A percentile compares a stretch with the other conserved stretches of the same genome.
Evolutionary conservation across 2,113 vertebrate genomes (phyloP).

Genomic region (Anolis sagrei): DNA sequence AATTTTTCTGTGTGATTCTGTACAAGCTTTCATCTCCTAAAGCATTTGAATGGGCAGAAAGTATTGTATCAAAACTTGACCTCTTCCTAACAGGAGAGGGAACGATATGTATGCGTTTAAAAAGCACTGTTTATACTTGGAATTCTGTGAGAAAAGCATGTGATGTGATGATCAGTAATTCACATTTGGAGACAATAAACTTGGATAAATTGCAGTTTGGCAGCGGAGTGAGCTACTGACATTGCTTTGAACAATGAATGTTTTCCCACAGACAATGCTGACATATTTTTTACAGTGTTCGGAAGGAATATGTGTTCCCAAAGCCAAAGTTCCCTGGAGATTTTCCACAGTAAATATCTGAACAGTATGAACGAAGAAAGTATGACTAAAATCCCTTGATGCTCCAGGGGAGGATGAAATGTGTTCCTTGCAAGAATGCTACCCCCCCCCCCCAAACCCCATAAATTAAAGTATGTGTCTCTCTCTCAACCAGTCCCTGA

Average conservation of each 20-base stretch:
- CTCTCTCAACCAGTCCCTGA: no score
- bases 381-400: not conserved
- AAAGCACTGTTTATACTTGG: not conserved
- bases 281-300: not conserved
- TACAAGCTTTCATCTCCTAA: no score
- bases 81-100: not conserved
- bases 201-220: not conserved
- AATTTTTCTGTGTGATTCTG: not conserved
- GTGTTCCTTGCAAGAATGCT: not conserved
- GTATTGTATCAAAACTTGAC: no score
- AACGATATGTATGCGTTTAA: no score
- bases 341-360: not conserved
- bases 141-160: no score
- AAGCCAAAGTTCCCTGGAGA: not conserved
- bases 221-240: not conserved
- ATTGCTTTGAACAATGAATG: no score
- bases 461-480: not conserved
- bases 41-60: not conserved
- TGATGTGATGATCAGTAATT: not conserved
- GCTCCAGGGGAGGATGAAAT: not conserved
- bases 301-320: no score
- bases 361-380: not conserved
- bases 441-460: no score
- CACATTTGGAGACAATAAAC: not conserved
- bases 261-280: no score